phyloP scores from a whole-genome alignment of 2,797 vertebrate genomes.

The Dendrocincla tyrannina region DNA sequence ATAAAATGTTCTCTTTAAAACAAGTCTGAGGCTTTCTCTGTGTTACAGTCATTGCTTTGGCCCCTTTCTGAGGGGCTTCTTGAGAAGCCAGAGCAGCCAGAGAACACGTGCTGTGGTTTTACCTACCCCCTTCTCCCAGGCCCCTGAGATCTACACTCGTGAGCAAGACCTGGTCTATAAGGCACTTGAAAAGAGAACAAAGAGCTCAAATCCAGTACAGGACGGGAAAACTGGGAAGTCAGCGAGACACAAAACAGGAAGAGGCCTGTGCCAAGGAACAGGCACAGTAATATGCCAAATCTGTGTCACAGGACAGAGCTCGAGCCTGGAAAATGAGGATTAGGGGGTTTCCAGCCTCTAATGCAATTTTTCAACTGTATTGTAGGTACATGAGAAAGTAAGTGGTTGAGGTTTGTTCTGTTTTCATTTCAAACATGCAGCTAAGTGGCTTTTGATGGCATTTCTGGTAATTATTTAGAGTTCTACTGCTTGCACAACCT shows the following conservation, averaged over 20 bases:
- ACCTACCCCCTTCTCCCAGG: neutral
- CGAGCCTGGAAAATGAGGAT: neutral
- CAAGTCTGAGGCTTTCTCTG: neutral
- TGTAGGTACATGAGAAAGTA: neutral
- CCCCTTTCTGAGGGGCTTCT: neutral
- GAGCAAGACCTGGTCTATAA: neutral
- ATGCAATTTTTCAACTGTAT: neutral
- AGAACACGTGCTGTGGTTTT: neutral
- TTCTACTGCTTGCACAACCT: neutral
- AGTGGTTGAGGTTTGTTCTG: neutral
- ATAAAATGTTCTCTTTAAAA: neutral
- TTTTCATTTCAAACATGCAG: neutral
- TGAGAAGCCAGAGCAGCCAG: neutral
- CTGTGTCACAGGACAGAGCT: neutral
- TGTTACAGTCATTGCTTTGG: neutral
- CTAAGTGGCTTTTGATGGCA: neutral
- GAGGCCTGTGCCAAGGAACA: neutral
- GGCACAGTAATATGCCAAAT: neutral
- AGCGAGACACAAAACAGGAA: conserved; percentile 6
- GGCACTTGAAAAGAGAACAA: neutral
- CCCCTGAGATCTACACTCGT: neutral
- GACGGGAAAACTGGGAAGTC: neutral
- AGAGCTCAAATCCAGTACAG: neutral
- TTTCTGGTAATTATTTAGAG: neutral
- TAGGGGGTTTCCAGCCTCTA: neutral